phyloP scores from a whole-genome alignment of 2,888 invertebrate genomes.

The Macrostomum cliftonense region DNA sequence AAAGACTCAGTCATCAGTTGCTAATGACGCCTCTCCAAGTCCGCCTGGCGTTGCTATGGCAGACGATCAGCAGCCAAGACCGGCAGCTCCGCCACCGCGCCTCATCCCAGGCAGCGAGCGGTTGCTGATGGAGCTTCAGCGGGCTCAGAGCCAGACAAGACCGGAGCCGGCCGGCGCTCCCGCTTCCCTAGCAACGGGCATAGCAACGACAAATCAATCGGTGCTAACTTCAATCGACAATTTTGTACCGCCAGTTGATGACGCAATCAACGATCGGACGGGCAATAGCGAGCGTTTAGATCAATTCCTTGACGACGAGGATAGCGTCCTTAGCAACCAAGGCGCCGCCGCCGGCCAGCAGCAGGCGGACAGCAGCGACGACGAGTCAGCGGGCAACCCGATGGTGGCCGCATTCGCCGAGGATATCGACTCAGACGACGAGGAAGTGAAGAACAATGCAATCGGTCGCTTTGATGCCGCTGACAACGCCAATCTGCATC shows the following conservation, averaged over 20 bases:
- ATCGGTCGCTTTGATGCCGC: too few species aligned
- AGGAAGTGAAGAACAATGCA: too few species aligned
- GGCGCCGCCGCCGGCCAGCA: neutral
- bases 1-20: too few species aligned
- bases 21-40: too few species aligned
- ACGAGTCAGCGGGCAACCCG: constrained; percentile 24
- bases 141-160: neutral
- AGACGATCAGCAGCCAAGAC: neutral
- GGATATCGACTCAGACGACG: constrained; percentile 54
- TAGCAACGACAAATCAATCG: too few species aligned
- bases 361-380: constrained; percentile 17
- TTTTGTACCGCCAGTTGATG: neutral
- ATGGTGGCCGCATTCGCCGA: constrained; percentile 59
- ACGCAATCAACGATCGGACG: too few species aligned
- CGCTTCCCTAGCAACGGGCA: neutral
- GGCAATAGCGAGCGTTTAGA: too few species aligned
- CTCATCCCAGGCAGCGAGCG: too few species aligned
- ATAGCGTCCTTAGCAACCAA: too few species aligned
- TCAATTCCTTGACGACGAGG: too few species aligned
- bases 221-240: neutral
- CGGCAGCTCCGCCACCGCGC: neutral
- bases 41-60: too few species aligned
- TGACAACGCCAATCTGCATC: too few species aligned
- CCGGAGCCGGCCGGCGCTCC: neutral
- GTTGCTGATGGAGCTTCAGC: neutral